Evolutionary conservation across 1,140 invertebrate genomes (phyloP).

Genomic region (Araneus ventricosus): DNA sequence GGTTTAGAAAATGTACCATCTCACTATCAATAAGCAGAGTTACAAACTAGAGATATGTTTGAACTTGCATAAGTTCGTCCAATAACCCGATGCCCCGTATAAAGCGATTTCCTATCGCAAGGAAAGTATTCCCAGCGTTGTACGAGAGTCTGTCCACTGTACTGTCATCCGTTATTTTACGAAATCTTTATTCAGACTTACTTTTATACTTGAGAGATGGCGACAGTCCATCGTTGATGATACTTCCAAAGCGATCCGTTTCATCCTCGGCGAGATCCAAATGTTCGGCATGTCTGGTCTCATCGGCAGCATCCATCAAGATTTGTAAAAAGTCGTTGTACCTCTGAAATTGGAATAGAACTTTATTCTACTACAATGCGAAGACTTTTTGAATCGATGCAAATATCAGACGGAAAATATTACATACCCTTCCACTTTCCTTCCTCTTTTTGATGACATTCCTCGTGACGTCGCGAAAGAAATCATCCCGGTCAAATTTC

Average conservation of each 20-base stretch:
- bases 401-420: not conserved
- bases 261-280: slow-evolving; percentile 1
- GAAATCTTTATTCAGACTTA: not conserved
- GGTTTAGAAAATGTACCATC: no score
- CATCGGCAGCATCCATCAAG: slow-evolving; percentile 61
- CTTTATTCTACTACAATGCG: no score
- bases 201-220: not conserved
- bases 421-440: slow-evolving; percentile 28
- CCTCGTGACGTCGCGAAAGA: slow-evolving; percentile 43
- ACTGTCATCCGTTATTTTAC: no score
- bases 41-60: no score
- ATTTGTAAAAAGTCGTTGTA: slow-evolving; percentile 66
- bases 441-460: slow-evolving; percentile 62
- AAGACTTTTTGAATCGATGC: no score
- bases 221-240: not conserved
- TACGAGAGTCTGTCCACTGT: no score
- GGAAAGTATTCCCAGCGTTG: no score
- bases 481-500: not conserved
- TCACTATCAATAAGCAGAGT: no score
- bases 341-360: not conserved
- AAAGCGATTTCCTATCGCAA: no score
- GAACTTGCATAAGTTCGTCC: no score
- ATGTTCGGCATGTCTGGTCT: not conserved
- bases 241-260: slow-evolving; percentile 10
- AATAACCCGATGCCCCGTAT: no score